A percentile compares a stretch with the other conserved stretches of the same genome.
phyloP scores from a whole-genome alignment of 2,888 invertebrate genomes.

The Argyresthia albistria region DNA sequence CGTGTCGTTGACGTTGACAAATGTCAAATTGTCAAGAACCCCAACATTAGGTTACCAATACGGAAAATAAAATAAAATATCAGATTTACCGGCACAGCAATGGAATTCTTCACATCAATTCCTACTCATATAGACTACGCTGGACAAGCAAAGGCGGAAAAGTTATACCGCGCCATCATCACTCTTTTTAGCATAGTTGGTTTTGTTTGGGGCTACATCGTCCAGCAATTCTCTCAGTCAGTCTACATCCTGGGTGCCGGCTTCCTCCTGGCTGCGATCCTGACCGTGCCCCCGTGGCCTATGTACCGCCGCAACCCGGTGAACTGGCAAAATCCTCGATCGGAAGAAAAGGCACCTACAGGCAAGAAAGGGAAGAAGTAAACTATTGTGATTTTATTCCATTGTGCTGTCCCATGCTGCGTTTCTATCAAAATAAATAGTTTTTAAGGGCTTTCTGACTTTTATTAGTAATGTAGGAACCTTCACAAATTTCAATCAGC shows the following conservation, averaged over 20 bases:
- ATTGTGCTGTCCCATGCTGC: constrained; percentile 1
- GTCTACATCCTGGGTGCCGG: constrained; percentile 94
- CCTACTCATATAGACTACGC: constrained; percentile 82
- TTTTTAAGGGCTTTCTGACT: neutral
- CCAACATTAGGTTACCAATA: neutral
- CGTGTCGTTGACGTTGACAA: neutral
- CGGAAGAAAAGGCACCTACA: constrained; percentile 52
- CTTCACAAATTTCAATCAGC: too few species aligned
- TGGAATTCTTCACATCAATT: constrained; percentile 64
- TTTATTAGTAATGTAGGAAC: too few species aligned
- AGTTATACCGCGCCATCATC: constrained; percentile 90
- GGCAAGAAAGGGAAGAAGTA: constrained; percentile 71
- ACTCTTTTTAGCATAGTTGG: constrained; percentile 93
- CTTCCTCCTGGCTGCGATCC: constrained; percentile 86
- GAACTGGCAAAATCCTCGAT: constrained; percentile 87
- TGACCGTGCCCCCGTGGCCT: constrained; percentile 97
- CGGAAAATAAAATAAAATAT: neutral
- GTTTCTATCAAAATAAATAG: constrained; percentile 3
- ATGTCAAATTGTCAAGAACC: neutral
- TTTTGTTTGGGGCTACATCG: constrained; percentile 91
- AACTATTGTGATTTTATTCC: constrained; percentile 6
- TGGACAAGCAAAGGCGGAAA: constrained; percentile 92
- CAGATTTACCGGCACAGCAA: constrained; percentile 16
- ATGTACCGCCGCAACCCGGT: constrained; percentile 91
- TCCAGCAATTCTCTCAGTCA: constrained; percentile 96